Evolutionary conservation across 2,113 vertebrate genomes (phyloP).

Genomic region (Gadus chalcogrammus): DNA sequence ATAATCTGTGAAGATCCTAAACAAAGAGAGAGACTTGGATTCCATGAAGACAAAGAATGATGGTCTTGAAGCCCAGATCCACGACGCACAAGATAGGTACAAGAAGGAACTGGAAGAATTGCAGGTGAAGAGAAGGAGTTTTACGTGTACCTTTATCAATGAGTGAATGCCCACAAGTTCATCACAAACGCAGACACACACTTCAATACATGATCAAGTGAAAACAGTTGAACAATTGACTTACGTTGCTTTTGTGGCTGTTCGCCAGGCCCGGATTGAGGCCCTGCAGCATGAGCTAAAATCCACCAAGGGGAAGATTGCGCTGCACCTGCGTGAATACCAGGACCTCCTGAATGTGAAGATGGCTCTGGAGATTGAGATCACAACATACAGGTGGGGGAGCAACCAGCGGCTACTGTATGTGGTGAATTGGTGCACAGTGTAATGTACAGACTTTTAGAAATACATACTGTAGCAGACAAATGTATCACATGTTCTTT

Average conservation of each 20-base stretch:
- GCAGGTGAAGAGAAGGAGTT: slow-evolving; percentile 41
- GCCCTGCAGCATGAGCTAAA: slow-evolving; percentile 64
- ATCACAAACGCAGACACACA: slow-evolving; percentile 1
- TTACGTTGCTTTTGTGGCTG: background rate
- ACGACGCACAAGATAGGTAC: slow-evolving; percentile 61
- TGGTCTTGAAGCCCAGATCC: slow-evolving; percentile 64
- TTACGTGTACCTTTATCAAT: slow-evolving; percentile 17
- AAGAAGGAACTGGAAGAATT: slow-evolving; percentile 55
- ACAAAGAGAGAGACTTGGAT: slow-evolving; percentile 67
- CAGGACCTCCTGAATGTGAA: slow-evolving; percentile 76
- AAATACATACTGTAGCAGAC: background rate
- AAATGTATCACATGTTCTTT: background rate
- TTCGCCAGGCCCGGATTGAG: slow-evolving; percentile 57
- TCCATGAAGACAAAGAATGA: slow-evolving; percentile 61
- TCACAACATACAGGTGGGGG: slow-evolving; percentile 74
- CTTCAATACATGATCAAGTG: too few relatives aligned
- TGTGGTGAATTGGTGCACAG: background rate
- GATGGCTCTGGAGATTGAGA: slow-evolving; percentile 77
- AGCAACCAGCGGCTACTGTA: background rate
- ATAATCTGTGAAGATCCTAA: slow-evolving; percentile 58
- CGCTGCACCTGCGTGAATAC: slow-evolving; percentile 72
- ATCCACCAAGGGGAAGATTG: slow-evolving; percentile 69
- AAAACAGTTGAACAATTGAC: background rate
- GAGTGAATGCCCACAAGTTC: slow-evolving; percentile 12
- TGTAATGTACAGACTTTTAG: background rate